These are phyloP conservation scores for Ernsta delagoae DNA, from an alignment of 2,888 invertebrate genomes.

Conservation along the genomic window DNA sequence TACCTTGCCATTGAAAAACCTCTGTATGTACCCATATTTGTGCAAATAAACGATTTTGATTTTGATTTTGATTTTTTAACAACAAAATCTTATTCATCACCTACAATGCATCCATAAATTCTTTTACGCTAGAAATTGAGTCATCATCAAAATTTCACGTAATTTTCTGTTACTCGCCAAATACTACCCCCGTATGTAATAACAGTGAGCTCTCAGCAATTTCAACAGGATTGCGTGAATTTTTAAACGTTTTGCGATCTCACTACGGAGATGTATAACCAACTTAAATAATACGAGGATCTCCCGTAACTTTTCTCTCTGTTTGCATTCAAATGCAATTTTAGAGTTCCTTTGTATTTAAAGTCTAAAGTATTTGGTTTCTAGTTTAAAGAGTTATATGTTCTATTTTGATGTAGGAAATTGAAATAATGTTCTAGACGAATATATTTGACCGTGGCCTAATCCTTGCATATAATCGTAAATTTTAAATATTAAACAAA, in stretches of 20 bases:
- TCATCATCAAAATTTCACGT: conserved; percentile 2
- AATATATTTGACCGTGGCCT: too few relatives aligned
- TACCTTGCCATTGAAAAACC: too few relatives aligned
- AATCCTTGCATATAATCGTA: too few relatives aligned
- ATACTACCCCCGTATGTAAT: conserved; percentile 12
- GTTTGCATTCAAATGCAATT: conserved; percentile 23
- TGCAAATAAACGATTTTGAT: too few relatives aligned
- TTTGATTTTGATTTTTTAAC: too few relatives aligned
- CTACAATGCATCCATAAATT: background rate
- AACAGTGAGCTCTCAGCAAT: conserved; percentile 44
- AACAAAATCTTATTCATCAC: too few relatives aligned
- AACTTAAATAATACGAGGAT: conserved; percentile 28
- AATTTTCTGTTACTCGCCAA: background rate
- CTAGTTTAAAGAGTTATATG: too few relatives aligned
- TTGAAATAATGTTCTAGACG: too few relatives aligned
- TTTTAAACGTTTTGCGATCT: conserved; percentile 53
- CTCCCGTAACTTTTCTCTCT: conserved; percentile 18
- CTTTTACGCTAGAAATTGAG: background rate
- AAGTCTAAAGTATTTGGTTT: too few relatives aligned
- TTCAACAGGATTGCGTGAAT: conserved; percentile 55
- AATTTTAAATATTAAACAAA: too few relatives aligned
- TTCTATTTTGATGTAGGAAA: too few relatives aligned
- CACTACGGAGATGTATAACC: conserved; percentile 48
- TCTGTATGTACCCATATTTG: too few relatives aligned
- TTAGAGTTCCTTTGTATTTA: background rate